Evolutionary conservation across 2,797 vertebrate species (phyloP).

Genomic region (Myotis vivesi): DNA sequence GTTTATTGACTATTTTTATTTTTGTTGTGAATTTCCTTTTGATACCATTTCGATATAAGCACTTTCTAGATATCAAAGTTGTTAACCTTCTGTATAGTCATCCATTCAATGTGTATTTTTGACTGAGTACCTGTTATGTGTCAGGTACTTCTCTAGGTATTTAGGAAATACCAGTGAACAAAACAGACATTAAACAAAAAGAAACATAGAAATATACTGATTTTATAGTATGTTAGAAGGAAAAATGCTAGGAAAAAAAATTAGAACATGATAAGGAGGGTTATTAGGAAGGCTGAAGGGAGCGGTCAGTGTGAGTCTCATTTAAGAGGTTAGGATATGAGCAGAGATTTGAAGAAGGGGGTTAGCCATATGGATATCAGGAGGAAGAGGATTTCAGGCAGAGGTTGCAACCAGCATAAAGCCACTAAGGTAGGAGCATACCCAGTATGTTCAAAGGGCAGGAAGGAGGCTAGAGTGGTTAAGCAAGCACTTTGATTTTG

Average conservation of each 20-base stretch:
- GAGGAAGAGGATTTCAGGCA: background rate
- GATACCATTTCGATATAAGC: background rate
- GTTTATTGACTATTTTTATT: background rate
- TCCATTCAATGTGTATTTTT: background rate
- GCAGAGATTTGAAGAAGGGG: background rate
- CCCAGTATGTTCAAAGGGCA: background rate
- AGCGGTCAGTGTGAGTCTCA: background rate
- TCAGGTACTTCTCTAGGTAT: background rate
- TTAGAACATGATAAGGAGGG: background rate
- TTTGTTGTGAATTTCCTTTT: slow-evolving; percentile 22
- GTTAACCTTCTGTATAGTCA: background rate
- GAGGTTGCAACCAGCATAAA: background rate
- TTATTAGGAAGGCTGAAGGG: background rate
- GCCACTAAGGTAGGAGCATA: background rate
- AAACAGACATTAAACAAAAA: background rate
- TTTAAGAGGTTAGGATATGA: background rate
- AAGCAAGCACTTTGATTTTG: background rate
- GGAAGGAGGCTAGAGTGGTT: background rate
- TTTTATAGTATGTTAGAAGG: background rate
- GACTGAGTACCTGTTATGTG: background rate
- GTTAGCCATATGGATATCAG: background rate
- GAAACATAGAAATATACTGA: background rate
- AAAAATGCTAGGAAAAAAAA: background rate
- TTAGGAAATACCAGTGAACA: background rate
- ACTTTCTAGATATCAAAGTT: slow-evolving; percentile 13